Evolutionary conservation across 2,888 invertebrate species (phyloP).

Genomic region (Tridacna gigas): DNA sequence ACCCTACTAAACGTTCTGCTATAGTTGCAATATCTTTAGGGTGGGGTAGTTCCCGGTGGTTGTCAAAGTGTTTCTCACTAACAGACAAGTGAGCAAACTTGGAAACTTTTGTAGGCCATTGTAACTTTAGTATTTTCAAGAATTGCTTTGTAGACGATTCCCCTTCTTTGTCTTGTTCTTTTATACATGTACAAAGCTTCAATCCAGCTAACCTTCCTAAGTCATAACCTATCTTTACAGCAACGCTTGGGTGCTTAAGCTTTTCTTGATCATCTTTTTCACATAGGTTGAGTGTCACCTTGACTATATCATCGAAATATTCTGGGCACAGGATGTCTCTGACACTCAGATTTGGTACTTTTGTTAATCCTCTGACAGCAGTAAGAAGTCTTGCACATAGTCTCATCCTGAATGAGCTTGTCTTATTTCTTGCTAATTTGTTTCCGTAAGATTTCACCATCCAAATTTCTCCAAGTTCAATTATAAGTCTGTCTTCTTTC

Average conservation of each 20-base stretch:
- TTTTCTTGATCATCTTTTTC: slow-evolving; percentile 14
- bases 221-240: slow-evolving; percentile 8
- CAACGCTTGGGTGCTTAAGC: slow-evolving; percentile 11
- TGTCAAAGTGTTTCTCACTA: slow-evolving; percentile 12
- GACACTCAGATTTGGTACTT: background rate
- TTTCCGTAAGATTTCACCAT: background rate
- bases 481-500: background rate
- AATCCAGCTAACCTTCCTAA: slow-evolving; percentile 12
- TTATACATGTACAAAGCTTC: slow-evolving; percentile 6
- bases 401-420: slow-evolving; percentile 8
- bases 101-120: slow-evolving; percentile 25
- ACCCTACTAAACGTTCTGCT: background rate
- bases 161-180: background rate
- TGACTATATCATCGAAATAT: slow-evolving; percentile 15
- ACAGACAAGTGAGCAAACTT: background rate
- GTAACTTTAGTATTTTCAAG: slow-evolving; percentile 16
- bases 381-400: slow-evolving; percentile 1
- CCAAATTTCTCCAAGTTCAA: background rate
- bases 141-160: background rate
- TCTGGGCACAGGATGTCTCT: background rate
- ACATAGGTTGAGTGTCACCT: slow-evolving; percentile 13
- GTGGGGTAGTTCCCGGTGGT: slow-evolving; percentile 19
- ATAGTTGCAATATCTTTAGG: slow-evolving; percentile 23
- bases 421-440: background rate
- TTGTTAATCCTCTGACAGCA: slow-evolving; percentile 6